Percentiles rank a stretch among this genome's conserved stretches.
Evolutionary conservation across 2,797 vertebrate species (phyloP).

Genomic region (Vespertilio murinus): DNA sequence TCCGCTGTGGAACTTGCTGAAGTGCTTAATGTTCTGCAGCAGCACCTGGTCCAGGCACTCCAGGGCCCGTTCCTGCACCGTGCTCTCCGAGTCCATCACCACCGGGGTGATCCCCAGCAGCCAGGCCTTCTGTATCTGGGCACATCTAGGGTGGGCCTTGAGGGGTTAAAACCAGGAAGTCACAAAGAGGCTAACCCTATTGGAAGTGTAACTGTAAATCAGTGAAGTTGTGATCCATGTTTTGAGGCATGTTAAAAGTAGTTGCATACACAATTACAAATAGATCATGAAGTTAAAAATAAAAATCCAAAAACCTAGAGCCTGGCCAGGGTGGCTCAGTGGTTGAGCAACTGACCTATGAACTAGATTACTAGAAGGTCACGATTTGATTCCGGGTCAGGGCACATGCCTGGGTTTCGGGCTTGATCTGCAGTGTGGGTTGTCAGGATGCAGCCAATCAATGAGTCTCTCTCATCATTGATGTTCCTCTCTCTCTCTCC

Average conservation of each 20-base stretch:
- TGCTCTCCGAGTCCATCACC: slow-evolving; percentile 89
- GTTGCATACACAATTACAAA: not conserved
- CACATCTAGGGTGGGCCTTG: slow-evolving; percentile 87
- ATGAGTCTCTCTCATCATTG: no score
- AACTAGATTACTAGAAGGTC: no score
- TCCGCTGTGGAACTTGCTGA: slow-evolving; percentile 60
- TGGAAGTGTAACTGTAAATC: not conserved
- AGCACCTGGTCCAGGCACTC: slow-evolving; percentile 91
- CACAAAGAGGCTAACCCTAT: not conserved
- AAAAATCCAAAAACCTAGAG: not conserved
- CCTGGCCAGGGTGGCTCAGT: no score
- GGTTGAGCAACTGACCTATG: no score
- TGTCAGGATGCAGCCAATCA: no score
- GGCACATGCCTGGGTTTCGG: no score
- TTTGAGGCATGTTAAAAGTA: not conserved
- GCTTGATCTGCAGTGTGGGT: no score
- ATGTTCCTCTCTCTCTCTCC: no score
- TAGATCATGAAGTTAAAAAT: not conserved
- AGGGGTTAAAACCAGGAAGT: not conserved
- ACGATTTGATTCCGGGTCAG: no score
- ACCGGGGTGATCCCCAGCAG: slow-evolving; percentile 90
- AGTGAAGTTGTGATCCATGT: not conserved
- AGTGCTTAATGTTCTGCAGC: slow-evolving; percentile 87
- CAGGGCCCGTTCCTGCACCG: slow-evolving; percentile 93
- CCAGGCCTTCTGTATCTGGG: slow-evolving; percentile 91